These are phyloP conservation scores for Caenorhabditis briggsae DNA, from an alignment of 1,140 invertebrate species.

Conservation along the genomic window DNA sequence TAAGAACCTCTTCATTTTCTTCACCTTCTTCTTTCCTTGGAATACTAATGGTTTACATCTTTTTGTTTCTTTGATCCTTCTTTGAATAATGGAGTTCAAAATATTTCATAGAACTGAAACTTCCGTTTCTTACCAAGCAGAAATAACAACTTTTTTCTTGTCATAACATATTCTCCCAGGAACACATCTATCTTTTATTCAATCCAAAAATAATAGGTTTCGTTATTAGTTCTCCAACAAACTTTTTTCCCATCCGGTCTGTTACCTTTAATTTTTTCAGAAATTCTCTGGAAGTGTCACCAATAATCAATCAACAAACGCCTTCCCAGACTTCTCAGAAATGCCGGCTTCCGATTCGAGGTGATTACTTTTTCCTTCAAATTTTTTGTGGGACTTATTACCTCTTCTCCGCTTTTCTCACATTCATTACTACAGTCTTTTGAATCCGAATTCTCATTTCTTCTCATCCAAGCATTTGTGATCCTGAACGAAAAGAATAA, in stretches of 20 bases:
- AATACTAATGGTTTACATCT: not conserved
- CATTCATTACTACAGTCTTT: not conserved
- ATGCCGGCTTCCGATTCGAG: constrained; percentile 43
- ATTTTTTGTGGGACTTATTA: too few species aligned
- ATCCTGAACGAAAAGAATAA: too few species aligned
- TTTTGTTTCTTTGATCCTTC: not conserved
- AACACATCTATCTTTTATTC: too few species aligned
- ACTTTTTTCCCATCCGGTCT: too few species aligned
- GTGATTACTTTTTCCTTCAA: not conserved
- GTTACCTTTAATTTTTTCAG: not conserved
- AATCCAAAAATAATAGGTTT: too few species aligned
- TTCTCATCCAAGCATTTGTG: not conserved
- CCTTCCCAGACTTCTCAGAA: not conserved
- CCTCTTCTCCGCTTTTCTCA: not conserved
- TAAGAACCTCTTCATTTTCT: not conserved
- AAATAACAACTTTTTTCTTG: too few species aligned
- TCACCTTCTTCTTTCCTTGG: not conserved
- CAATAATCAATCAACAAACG: not conserved
- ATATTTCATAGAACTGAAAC: too few species aligned
- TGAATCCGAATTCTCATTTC: not conserved
- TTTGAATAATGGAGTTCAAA: not conserved
- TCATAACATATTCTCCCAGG: too few species aligned
- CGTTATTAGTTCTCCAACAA: too few species aligned
- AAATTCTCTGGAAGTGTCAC: not conserved
- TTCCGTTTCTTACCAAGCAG: too few species aligned